A percentile compares a stretch with the other conserved stretches of the same genome.
Evolutionary conservation across 2,113 vertebrate species (phyloP).

Genomic region (Toxotes jaculatrix): DNA sequence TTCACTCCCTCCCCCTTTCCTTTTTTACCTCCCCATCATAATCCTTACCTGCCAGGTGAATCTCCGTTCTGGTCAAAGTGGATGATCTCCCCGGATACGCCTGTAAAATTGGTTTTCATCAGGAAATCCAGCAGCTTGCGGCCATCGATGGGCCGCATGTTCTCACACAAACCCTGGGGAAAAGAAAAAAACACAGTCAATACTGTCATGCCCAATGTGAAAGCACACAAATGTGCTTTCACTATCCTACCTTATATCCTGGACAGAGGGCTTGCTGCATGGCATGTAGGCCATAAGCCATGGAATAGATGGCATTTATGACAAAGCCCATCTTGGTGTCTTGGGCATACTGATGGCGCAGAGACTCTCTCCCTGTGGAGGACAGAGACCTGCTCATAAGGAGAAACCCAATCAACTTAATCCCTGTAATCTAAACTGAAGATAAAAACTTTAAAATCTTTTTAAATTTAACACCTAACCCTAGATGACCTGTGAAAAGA

Average conservation of each 20-base stretch:
- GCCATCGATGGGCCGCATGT: slow-evolving; percentile 96
- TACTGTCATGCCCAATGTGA: neutral
- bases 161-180: slow-evolving; percentile 89
- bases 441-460: neutral
- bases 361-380: slow-evolving; percentile 89
- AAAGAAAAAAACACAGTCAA: neutral
- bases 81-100: slow-evolving; percentile 94
- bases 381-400: slow-evolving; percentile 29
- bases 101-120: slow-evolving; percentile 97
- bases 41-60: slow-evolving; percentile 93
- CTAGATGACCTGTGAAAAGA: neutral
- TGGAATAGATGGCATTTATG: slow-evolving; percentile 98
- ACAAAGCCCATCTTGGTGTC: slow-evolving; percentile 99
- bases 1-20: neutral
- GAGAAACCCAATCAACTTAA: neutral
- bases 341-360: slow-evolving; percentile 93
- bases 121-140: slow-evolving; percentile 94
- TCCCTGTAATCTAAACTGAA: neutral
- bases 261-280: slow-evolving; percentile 94
- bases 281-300: slow-evolving; percentile 96
- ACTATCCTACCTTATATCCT: slow-evolving; percentile 80
- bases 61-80: slow-evolving; percentile 97
- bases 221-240: neutral
- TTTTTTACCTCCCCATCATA: neutral
- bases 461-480: neutral